Evolutionary conservation across 2,113 vertebrate genomes (phyloP), one percentile per base, ranked within the genome.

Genomic region (Pygoscelis antarcticus): DNA sequence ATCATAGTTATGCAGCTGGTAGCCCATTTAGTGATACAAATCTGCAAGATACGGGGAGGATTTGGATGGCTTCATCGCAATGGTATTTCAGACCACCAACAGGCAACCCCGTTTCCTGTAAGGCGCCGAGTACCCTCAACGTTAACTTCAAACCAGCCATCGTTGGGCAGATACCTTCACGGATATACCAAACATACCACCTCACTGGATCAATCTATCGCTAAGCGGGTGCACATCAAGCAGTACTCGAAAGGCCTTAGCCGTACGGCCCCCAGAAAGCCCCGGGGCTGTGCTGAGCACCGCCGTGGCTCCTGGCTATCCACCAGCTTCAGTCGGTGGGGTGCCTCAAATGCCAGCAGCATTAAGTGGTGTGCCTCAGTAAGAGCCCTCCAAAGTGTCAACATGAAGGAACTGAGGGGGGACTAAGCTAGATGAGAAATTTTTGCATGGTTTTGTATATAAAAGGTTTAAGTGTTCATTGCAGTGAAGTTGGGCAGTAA

Each of bases 261-360:
- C 21, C 0, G 1, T 38, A 19, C 38, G 19, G 27, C 11, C 22
- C 51, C 20, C 7, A 16, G 57, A 20, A 32, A 49, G 58, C n/a
- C n/a, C 29, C 22, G 1, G 1, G 9, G 34, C 64, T 42, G 26
- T 60, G 66, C 32, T 32, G 42, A 51, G 78, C 60, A 8, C 44
- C 2, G 1, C 10, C 1, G 2, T 10, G 42, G 22, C 54, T 68
- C 61, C 25, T 11, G 17, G 49, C 51, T n/a, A 8, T 49, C 36
- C 23, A 21, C 6, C 44, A 27, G 40, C 15, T 57, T 32, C 71
- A 14, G 36, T 7, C 1, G 1, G 11, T 3, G 16, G 11, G 20
- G 19, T 7, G 7, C 19, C 61, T 74, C n/a, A 18, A 13, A 25
- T 29, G 29, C 44, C 55, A 47, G 58, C 36, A 42, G 55, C 49